A percentile compares a stretch with the other conserved stretches of the same genome.
These are phyloP conservation scores for Toxostoma redivivum DNA, from an alignment of 2,113 vertebrate genomes.

Conservation along the genomic window DNA sequence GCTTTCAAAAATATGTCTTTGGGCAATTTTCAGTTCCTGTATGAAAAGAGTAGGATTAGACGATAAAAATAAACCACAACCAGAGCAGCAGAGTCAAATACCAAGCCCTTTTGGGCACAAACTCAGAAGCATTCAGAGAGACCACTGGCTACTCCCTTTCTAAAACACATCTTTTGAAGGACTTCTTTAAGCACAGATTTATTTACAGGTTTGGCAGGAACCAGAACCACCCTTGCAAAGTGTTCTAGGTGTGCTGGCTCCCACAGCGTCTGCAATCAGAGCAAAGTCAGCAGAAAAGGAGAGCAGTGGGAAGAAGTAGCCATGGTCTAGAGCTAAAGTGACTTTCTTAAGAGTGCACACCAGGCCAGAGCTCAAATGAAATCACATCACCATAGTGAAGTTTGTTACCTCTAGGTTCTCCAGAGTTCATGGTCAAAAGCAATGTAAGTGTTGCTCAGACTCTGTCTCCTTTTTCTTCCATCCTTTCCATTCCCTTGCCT, in stretches of 20 bases:
- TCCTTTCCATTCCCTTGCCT: neutral
- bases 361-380: neutral
- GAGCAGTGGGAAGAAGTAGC: neutral
- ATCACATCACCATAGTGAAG: neutral
- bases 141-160: neutral
- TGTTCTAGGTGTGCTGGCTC: neutral
- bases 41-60: neutral
- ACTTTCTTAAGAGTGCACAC: neutral
- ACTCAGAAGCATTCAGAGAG: neutral
- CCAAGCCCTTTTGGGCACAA: neutral
- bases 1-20: neutral
- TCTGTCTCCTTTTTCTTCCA: neutral
- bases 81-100: neutral
- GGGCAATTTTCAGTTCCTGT: neutral
- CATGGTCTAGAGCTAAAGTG: neutral
- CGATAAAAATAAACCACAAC: neutral
- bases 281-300: neutral
- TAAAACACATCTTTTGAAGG: neutral
- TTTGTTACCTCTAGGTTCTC: neutral
- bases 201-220: neutral
- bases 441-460: neutral
- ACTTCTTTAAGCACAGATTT: neutral
- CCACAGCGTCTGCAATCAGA: fast-evolving
- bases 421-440: neutral
- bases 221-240: neutral